Evolutionary conservation across 1,140 invertebrate species (phyloP), one percentile per base, ranked within the genome.

Genomic region (Anoplolepis gracilipes): DNA sequence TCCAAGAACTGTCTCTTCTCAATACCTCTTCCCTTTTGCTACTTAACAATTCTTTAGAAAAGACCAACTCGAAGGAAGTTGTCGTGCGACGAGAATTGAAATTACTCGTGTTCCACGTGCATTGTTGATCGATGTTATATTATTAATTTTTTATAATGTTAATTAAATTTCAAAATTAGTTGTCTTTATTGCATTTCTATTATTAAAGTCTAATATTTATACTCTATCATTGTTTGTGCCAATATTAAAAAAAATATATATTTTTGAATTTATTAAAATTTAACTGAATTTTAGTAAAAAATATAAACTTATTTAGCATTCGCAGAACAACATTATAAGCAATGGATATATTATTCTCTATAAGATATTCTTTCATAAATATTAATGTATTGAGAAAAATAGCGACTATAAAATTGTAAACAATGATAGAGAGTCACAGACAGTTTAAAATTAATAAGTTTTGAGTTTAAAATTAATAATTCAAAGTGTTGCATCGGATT

Each of bases 81-180:
- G 75, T 30, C 49, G 77, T 81, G 88, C 88, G 89, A 86, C 84
- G 36, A 86, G 89, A 90, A 90, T 90, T 88, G 86, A 90, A 90
- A 90, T 90, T 90, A 90, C 90, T 90, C 76, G 57, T 46, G 61
- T 30, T 77, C 33, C 53, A 36, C 6, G 36, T 13, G 22, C 22
- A 13, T 28, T n/a, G 25, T 49, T 7, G n/a, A 57, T 69, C 59
- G 10, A 69, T 36, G n/a, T 67, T 10, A 16, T 2, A 39, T 30
- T 70, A 42, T 28, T 30, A 42, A 42, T 16, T 70, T 28, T 57
- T 59, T 70, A 39, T 33, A 6, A 72, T 55, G 19, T 33, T 73
- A 61, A 82, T 82, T 55, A 10, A 82, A 70, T 4, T 62, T 59
- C 6, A 30, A 59, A 59, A 81, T 57, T 81, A 22, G n/a, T 13